Percentiles rank a stretch among this genome's conserved stretches.
These are phyloP conservation scores for Mustelus asterias DNA, from an alignment of 2,113 vertebrate species.

Conservation along the genomic window DNA sequence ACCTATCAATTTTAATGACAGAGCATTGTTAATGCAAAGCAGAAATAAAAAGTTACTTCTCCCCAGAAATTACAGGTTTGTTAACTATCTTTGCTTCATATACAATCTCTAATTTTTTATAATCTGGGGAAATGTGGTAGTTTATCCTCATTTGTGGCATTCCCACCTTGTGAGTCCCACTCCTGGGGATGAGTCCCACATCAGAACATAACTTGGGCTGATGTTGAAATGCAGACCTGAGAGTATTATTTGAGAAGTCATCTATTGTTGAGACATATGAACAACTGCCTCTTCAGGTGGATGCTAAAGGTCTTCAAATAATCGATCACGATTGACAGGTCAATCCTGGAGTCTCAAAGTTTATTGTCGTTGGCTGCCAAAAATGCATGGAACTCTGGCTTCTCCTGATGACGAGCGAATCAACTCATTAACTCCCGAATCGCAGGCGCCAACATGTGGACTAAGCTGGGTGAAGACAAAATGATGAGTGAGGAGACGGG, in stretches of 20 bases:
- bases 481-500: too few relatives aligned
- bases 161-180: too few relatives aligned
- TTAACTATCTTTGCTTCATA: neutral
- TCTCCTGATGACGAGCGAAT: too few relatives aligned
- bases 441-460: too few relatives aligned
- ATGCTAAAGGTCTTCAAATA: too few relatives aligned
- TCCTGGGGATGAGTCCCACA: neutral
- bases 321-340: too few relatives aligned
- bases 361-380: too few relatives aligned
- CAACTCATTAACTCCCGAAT: too few relatives aligned
- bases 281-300: neutral
- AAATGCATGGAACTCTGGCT: too few relatives aligned
- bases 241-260: neutral
- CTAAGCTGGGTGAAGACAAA: too few relatives aligned
- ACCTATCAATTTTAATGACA: neutral
- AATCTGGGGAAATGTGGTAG: neutral
- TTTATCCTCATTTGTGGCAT: neutral
- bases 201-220: neutral
- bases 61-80: neutral
- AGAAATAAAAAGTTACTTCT: neutral
- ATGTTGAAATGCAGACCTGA: neutral
- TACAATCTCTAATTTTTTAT: neutral
- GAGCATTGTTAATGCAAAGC: neutral
- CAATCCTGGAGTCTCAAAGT: too few relatives aligned
- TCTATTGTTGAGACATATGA: neutral